Evolutionary conservation across 2,113 vertebrate genomes (phyloP).

Genomic region (Urocynchramus pylzowi): DNA sequence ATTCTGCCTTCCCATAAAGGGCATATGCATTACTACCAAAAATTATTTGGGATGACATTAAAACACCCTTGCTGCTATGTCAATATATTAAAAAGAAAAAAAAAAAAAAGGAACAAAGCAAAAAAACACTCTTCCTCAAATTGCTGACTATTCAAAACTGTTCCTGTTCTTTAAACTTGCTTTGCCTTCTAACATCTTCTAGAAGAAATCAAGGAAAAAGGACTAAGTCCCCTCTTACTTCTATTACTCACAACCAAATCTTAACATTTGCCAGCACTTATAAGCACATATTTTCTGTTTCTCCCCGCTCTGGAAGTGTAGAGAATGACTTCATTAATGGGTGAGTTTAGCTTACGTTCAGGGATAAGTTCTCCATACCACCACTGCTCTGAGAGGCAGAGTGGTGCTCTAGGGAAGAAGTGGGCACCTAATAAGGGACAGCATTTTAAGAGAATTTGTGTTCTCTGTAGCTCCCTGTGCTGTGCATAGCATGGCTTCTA

Average conservation of each 20-base stretch:
- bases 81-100: neutral
- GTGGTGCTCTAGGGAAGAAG: neutral
- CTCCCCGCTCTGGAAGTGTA: neutral
- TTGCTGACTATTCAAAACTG: neutral
- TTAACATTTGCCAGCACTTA: neutral
- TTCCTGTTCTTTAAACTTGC: neutral
- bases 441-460: neutral
- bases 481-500: neutral
- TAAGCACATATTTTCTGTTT: neutral
- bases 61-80: neutral
- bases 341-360: neutral
- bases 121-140: neutral
- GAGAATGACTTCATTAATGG: neutral
- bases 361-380: neutral
- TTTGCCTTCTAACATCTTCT: neutral
- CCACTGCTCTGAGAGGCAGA: neutral
- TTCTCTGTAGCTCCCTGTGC: neutral
- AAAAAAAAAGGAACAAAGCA: neutral
- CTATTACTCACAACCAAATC: neutral
- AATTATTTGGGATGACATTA: neutral
- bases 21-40: neutral
- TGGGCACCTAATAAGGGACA: neutral
- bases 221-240: neutral
- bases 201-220: neutral
- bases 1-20: neutral